Evolutionary conservation across 2,113 vertebrate species (phyloP), one percentile per base, ranked within the genome.

Genomic region (Alouatta palliata): DNA sequence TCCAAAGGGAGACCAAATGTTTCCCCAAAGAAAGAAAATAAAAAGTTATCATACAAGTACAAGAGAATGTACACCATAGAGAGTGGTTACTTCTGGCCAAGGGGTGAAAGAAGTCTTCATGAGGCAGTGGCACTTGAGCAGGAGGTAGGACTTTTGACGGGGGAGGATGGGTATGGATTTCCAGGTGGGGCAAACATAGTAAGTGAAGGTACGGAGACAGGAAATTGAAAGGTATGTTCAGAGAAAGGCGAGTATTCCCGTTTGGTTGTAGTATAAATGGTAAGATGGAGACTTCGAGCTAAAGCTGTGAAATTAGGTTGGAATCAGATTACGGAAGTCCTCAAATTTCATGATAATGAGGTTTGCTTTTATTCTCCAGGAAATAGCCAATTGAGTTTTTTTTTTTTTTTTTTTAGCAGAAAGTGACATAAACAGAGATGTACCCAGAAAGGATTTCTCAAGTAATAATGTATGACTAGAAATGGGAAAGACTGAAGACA

Each of bases 291-390:
- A 87, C 64, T 88, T 76, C 43, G 66, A 91, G 40, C 43, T 92
- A 82, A 66, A 70, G 32, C 56, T 97, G 27, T 35, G 61, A 94
- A 92, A 90, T 77, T 56, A 49, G 16, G 19, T 37, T 94, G 75
- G 30, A 80, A 86, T 90, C 27, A 94, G 23, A 87, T 96, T 52
- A 91, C 71, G 16, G 71, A 47, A 86, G 32, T 87, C 19, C 16
- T 96, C 70, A 47, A 61, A 92, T 94, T 86, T 95, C 27, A 71
- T 66, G 47, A 76, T 73, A 96, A 93, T 89, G 64, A 94, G 35
- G 35, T 83, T 86, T 97, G 47, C 2, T 40, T 97, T 95, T 87
- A 73, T 96, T 95, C 64, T 87, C 16, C n/a, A 89, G 27, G 47
- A 79, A 80, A 76, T 19, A 89, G n/a, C 56, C 64, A 71, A 0